Evolutionary conservation across 2,797 vertebrate species (phyloP).

Genomic region (Tinamus major): DNA sequence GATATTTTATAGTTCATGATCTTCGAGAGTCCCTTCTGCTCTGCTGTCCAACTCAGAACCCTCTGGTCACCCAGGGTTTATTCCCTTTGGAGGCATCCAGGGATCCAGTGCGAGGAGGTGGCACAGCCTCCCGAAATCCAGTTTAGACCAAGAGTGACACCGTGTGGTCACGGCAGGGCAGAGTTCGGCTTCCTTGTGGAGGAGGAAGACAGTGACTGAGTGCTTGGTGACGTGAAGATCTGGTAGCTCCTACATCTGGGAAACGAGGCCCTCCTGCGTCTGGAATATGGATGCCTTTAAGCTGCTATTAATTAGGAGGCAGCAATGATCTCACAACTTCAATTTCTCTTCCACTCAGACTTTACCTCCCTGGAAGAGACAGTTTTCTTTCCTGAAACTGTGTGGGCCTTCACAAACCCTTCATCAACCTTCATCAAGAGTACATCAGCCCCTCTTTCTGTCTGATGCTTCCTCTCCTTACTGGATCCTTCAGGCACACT

Average conservation of each 20-base stretch:
- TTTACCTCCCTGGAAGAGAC: accelerated
- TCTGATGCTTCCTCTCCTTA: not conserved
- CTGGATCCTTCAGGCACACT: not conserved
- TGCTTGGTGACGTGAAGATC: accelerated
- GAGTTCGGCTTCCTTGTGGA: not conserved
- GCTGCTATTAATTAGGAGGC: not conserved
- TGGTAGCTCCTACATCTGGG: accelerated
- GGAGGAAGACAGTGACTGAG: accelerated
- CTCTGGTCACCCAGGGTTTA: not conserved
- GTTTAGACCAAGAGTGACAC: constrained; percentile 25
- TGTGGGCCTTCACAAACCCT: not conserved
- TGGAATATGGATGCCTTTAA: accelerated
- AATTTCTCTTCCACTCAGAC: not conserved
- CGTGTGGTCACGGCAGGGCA: not conserved
- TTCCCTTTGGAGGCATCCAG: not conserved
- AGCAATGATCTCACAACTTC: not conserved
- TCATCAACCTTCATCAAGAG: not conserved
- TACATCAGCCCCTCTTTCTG: not conserved
- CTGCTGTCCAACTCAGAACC: not conserved
- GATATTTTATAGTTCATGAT: accelerated
- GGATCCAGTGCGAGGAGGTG: not conserved
- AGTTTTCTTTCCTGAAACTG: too few relatives aligned
- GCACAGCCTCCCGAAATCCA: not conserved
- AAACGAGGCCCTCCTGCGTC: not conserved
- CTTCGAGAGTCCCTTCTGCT: accelerated